Percentiles rank a stretch among this genome's conserved stretches.
Evolutionary conservation across 2,113 vertebrate genomes (phyloP).

Genomic region (Pseudorectes ferrugineus): DNA sequence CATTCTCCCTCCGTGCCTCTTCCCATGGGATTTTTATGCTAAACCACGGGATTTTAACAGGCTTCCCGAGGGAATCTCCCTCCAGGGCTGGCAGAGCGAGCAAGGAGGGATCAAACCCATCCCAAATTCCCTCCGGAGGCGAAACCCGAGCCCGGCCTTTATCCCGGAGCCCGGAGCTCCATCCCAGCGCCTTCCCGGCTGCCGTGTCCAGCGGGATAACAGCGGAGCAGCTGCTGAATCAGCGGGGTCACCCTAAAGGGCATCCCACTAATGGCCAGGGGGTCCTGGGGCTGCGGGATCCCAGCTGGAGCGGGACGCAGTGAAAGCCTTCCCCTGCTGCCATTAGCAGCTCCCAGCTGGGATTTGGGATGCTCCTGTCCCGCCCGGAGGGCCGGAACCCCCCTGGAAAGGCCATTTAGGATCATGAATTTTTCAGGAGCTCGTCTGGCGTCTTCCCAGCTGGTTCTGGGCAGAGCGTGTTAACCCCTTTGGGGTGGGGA

Average conservation of each 20-base stretch:
- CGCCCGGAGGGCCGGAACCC: background rate
- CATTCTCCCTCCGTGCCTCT: rapidly evolving
- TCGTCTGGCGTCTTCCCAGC: background rate
- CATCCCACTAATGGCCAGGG: background rate
- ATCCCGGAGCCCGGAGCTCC: background rate
- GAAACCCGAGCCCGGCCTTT: background rate
- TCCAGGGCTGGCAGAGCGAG: background rate
- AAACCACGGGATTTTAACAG: rapidly evolving
- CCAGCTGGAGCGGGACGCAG: background rate
- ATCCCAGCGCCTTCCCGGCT: background rate
- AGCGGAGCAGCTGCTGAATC: background rate
- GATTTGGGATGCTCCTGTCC: background rate
- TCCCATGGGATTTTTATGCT: background rate
- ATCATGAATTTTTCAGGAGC: conserved; percentile 63
- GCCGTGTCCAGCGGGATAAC: rapidly evolving
- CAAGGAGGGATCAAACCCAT: background rate
- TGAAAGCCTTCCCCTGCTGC: background rate
- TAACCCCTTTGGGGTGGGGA: background rate
- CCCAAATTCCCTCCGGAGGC: rapidly evolving
- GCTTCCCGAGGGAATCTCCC: rapidly evolving
- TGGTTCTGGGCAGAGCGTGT: background rate
- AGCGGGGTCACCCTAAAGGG: background rate
- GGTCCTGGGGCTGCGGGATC: rapidly evolving
- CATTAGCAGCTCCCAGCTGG: background rate
- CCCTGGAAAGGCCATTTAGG: background rate